Percentiles rank a stretch among this genome's conserved stretches.
These are phyloP conservation scores for Torymus auratus DNA, from an alignment of 2,888 invertebrate species.

Conservation along the genomic window DNA sequence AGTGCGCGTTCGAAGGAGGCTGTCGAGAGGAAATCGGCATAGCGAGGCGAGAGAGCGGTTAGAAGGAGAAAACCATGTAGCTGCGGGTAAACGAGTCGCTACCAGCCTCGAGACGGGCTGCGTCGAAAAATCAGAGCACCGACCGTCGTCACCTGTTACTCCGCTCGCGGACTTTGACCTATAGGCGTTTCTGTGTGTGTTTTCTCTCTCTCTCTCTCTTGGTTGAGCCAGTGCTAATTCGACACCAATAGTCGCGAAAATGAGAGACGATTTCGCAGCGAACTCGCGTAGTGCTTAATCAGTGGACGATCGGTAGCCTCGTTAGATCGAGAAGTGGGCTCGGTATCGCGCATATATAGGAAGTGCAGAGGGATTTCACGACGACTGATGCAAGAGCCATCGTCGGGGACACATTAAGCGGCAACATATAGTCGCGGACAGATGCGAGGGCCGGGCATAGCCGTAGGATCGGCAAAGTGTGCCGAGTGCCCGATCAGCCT, in stretches of 20 bases:
- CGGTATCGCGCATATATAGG: too few relatives aligned
- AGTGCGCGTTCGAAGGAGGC: not conserved
- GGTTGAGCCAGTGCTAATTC: too few relatives aligned
- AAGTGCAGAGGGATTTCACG: too few relatives aligned
- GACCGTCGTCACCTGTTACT: conserved; percentile 10
- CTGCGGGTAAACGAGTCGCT: not conserved
- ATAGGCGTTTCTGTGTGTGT: too few relatives aligned
- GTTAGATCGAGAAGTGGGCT: not conserved
- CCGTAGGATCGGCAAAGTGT: conserved; percentile 50
- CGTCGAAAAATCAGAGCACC: conserved; percentile 31
- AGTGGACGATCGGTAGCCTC: too few relatives aligned
- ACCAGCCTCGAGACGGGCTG: not conserved
- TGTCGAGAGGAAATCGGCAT: not conserved
- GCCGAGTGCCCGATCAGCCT: conserved; percentile 36
- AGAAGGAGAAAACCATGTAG: conserved; percentile 28
- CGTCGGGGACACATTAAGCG: too few relatives aligned
- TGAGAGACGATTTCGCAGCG: too few relatives aligned
- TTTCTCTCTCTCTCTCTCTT: too few relatives aligned
- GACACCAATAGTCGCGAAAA: too few relatives aligned
- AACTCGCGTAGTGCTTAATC: too few relatives aligned
- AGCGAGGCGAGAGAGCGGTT: not conserved
- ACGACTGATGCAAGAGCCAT: too few relatives aligned
- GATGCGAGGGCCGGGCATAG: conserved; percentile 33
- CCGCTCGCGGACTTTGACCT: conserved; percentile 6
- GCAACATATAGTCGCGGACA: conserved; percentile 3